These are phyloP conservation scores for Lepus timidus DNA, from an alignment of 2,113 vertebrate species.

Conservation along the genomic window DNA sequence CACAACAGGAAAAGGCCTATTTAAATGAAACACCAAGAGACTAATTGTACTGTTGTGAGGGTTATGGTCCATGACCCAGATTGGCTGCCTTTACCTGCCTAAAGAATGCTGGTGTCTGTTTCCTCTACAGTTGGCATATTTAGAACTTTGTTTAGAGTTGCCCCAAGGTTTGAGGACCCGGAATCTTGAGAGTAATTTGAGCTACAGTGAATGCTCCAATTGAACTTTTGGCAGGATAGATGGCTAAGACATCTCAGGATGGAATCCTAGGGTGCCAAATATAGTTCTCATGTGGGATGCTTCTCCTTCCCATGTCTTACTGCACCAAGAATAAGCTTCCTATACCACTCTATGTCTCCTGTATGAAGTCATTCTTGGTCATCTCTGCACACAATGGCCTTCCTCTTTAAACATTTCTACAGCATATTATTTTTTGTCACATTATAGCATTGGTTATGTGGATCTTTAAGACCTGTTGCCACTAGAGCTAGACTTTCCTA, in stretches of 20 bases:
- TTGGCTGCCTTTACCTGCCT: slow-evolving; percentile 36
- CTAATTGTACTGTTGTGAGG: slow-evolving; percentile 73
- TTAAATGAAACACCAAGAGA: slow-evolving; percentile 76
- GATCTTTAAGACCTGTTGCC: neutral
- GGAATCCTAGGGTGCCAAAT: neutral
- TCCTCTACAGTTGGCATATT: neutral
- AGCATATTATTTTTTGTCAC: neutral
- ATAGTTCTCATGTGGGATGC: neutral
- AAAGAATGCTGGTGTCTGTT: slow-evolving; percentile 42
- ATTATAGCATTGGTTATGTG: neutral
- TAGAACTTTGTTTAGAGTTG: slow-evolving; percentile 7
- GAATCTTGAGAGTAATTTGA: neutral
- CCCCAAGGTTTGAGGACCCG: neutral
- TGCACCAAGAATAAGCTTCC: neutral
- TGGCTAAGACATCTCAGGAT: slow-evolving; percentile 50
- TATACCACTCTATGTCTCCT: neutral
- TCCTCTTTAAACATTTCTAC: neutral
- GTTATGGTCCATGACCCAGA: slow-evolving; percentile 70
- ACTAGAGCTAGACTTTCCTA: neutral
- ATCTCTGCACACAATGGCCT: neutral
- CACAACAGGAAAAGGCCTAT: slow-evolving; percentile 73
- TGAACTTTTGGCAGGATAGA: neutral
- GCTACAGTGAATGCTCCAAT: neutral
- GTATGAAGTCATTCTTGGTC: neutral
- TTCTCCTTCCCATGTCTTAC: neutral